A percentile compares a stretch with the other conserved stretches of the same genome.
phyloP scores from a whole-genome alignment of 2,888 invertebrate species.

The Brachyptera risi region DNA sequence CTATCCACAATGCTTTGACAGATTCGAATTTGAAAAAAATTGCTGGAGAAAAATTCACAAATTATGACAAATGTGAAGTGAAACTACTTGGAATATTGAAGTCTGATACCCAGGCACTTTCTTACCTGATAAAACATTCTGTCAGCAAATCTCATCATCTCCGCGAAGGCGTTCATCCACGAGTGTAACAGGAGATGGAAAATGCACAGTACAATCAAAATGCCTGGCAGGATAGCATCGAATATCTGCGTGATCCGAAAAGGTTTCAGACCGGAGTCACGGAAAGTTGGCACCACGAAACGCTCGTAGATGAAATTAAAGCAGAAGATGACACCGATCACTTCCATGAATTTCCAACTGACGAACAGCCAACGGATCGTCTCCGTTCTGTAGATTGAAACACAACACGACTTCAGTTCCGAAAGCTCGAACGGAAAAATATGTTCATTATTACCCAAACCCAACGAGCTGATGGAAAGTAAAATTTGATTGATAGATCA shows the following conservation, averaged over 20 bases:
- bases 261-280: constrained; percentile 53
- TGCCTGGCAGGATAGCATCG: constrained; percentile 69
- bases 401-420: too few species aligned
- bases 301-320: constrained; percentile 76
- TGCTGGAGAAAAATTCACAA: too few species aligned
- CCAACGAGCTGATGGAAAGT: too few species aligned
- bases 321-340: constrained; percentile 74
- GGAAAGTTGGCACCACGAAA: constrained; percentile 66
- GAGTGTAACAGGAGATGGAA: constrained; percentile 88
- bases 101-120: too few species aligned
- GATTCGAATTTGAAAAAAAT: too few species aligned
- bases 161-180: constrained; percentile 89
- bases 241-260: constrained; percentile 51
- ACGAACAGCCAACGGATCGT: constrained; percentile 73
- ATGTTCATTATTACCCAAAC: too few species aligned
- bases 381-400: constrained; percentile 59
- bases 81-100: too few species aligned
- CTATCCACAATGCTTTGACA: too few species aligned
- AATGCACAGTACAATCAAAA: constrained; percentile 64
- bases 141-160: constrained; percentile 83
- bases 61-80: too few species aligned
- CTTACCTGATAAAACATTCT: constrained; percentile 71
- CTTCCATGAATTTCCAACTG: constrained; percentile 64
- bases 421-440: too few species aligned
- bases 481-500: too few species aligned